A percentile compares a stretch with the other conserved stretches of the same genome.
Conservation (phyloP, 2,113 vertebrate species). For the Formicarius rufipectus region DNA sequence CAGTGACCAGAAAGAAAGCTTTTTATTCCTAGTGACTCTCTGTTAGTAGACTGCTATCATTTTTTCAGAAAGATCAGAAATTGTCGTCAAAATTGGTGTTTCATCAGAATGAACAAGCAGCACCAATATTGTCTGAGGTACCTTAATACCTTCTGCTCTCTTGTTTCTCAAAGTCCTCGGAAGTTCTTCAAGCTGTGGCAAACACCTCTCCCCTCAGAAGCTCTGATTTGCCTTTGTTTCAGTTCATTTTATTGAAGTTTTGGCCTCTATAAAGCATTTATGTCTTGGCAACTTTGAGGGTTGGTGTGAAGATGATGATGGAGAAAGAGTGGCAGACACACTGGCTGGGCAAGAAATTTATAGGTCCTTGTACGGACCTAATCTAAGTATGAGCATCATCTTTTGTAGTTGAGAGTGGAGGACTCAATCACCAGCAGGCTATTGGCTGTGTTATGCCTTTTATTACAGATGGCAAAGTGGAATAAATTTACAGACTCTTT, state of each 20-base stretch:
- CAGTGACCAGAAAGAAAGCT: not conserved
- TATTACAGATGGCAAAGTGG: not conserved
- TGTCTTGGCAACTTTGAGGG: not conserved
- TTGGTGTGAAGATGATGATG: rapidly evolving
- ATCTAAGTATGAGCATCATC: not conserved
- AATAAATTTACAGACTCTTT: not conserved
- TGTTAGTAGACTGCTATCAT: not conserved
- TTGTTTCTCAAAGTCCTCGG: not conserved
- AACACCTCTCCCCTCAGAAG: not conserved
- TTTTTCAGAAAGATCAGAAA: not conserved
- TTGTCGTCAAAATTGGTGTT: not conserved
- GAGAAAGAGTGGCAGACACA: not conserved
- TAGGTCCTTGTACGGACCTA: not conserved
- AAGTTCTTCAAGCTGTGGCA: not conserved
- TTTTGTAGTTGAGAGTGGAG: not conserved
- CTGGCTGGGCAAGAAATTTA: not conserved
- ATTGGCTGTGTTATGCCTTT: not conserved
- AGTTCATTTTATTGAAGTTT: not conserved
- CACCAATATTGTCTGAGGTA: not conserved
- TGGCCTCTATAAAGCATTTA: not conserved
- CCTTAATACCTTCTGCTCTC: not conserved
- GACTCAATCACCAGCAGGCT: not conserved
- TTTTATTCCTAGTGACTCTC: not conserved
- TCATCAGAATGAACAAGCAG: not conserved
- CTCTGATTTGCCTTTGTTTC: not conserved